Evolutionary conservation across 2,888 invertebrate species (phyloP), one percentile per base, ranked within the genome.

Genomic region (Archips crataeganus): DNA sequence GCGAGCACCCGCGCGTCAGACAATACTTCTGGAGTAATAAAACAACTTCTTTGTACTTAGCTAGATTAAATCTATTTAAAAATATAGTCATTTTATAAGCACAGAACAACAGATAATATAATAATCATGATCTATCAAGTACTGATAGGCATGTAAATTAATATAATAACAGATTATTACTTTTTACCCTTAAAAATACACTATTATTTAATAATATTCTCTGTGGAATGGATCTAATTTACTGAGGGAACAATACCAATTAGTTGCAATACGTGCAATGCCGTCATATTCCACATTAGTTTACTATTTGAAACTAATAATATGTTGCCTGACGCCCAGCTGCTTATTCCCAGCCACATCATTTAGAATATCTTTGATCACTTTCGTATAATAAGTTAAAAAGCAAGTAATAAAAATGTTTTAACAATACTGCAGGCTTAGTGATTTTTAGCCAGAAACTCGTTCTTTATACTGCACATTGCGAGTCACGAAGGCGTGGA

Each of bases 161-260:
- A 32, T 57, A 57, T 39, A 60, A 32, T 57, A 57, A 57, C 39
- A 60, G 13, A 34, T 23, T 60, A 39, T n/a, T 36, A 39, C n/a
- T 36, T 32, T 36, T 10, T 59, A 60, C 6, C n/a, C 34, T 65
- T 70, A 51, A 63, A 65, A 74, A 76, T 72, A 72, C 60, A 70
- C 67, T 65, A 79, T 47, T n/a, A 69, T 72, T 70, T 68, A 63
- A 75, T 75, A 49, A 15, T 61, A 77, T 64, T 60, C 49, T 23
- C 70, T 49, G 42, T 70, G 74, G 70, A 77, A 79, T 80, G 78
- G 78, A 42, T 76, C 60, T 47, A 60, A 71, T 63, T 75, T 75
- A 59, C 62, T 32, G 65, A 34, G 64, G 71, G 54, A 59, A 23
- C 63, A 47, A 49, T 71, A 77, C 5, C 5, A 39, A 36, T 36